Evolutionary conservation across 2,113 vertebrate genomes (phyloP).

Genomic region (Notiomystis cincta): DNA sequence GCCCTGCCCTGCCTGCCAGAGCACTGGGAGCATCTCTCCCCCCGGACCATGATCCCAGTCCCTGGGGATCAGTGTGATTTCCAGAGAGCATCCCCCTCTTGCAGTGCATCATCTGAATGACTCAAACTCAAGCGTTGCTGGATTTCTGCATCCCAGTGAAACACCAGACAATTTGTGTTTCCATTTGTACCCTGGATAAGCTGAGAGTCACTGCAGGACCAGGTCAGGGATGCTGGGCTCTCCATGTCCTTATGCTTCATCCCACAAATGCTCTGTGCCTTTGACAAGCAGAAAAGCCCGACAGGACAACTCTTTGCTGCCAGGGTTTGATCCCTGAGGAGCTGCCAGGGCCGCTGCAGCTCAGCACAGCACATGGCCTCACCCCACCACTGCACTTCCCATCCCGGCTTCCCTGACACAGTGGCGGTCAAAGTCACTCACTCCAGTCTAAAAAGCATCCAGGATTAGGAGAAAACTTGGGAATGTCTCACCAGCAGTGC

Average conservation of each 20-base stretch:
- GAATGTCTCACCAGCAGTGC: neutral
- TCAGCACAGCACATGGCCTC: fast-evolving
- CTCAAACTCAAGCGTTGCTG: neutral
- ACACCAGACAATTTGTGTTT: fast-evolving
- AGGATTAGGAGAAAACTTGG: neutral
- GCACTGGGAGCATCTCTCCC: neutral
- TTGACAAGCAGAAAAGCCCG: neutral
- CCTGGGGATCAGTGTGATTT: neutral
- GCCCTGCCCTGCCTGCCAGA: neutral
- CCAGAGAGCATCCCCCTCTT: neutral
- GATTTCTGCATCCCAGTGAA: neutral
- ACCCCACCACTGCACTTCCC: neutral
- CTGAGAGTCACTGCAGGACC: neutral
- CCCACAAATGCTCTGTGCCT: neutral
- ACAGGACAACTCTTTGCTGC: neutral
- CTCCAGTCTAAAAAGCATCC: neutral
- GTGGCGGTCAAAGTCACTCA: neutral
- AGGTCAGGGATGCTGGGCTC: neutral
- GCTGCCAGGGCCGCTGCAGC: neutral
- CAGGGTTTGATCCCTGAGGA: neutral
- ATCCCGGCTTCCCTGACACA: neutral
- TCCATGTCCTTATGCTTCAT: neutral
- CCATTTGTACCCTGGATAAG: neutral
- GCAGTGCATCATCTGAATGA: neutral
- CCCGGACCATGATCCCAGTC: neutral